Evolutionary conservation across 1,140 invertebrate species (phyloP).

Genomic region (Manduca sexta): DNA sequence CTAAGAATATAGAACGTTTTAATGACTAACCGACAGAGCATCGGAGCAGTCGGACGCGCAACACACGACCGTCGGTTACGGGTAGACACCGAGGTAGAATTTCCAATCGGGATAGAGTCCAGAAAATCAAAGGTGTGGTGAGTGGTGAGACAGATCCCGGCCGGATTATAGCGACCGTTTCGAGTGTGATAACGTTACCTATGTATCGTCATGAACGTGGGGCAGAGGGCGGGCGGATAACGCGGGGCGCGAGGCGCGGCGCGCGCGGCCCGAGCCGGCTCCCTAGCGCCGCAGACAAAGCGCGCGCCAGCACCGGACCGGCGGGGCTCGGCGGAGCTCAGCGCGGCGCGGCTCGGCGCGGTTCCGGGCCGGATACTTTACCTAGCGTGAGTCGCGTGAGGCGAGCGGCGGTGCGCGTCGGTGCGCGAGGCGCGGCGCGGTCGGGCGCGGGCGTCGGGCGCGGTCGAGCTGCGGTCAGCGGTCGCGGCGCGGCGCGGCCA

Average conservation of each 20-base stretch:
- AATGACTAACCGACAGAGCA: conserved; percentile 63
- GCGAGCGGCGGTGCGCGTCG: conserved; percentile 24
- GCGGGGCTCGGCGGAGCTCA: conserved; percentile 1
- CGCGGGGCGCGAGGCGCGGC: conserved; percentile 14
- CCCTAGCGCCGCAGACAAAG: conserved; percentile 13
- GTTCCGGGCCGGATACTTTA: conserved; percentile 30
- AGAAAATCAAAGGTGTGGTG: conserved; percentile 17
- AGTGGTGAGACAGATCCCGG: conserved; percentile 16
- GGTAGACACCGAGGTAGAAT: conserved; percentile 31
- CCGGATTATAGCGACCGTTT: conserved; percentile 26
- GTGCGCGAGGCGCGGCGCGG: conserved; percentile 17
- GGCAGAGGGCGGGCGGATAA: conserved; percentile 11
- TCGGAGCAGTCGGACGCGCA: conserved; percentile 65
- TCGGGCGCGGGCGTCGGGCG: conserved; percentile 30
- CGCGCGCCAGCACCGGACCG: conserved; percentile 19
- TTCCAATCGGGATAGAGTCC: conserved; percentile 30
- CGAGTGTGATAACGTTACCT: conserved; percentile 39
- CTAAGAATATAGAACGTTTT: conserved; percentile 2
- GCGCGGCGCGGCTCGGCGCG: conserved; percentile 5
- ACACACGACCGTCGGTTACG: conserved; percentile 54
- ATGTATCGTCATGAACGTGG: conserved; percentile 33
- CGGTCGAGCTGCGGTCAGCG: conserved; percentile 40
- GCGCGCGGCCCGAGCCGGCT: conserved; percentile 15
- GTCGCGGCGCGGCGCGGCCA: conserved; percentile 49
- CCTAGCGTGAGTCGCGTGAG: conserved; percentile 37